A percentile compares a stretch with the other conserved stretches of the same genome.
Conservation (phyloP, 1,140 invertebrate species). For the Euglossa dilemma region DNA sequence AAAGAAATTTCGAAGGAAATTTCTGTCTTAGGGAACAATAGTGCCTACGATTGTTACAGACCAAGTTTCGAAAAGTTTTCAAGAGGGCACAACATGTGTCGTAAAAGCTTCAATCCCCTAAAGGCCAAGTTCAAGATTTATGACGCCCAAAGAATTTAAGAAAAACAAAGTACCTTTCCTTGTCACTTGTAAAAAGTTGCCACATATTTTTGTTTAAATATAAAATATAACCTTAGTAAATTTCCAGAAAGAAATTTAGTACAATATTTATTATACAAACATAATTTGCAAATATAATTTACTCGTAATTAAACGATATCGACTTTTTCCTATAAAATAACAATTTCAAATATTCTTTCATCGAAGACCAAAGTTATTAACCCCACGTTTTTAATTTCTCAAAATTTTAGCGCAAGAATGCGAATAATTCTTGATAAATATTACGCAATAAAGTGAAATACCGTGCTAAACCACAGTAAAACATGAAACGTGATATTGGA, state of each 20-base stretch:
- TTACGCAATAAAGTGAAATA: no score
- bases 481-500: no score
- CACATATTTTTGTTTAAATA: background rate
- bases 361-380: no score
- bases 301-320: no score
- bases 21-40: background rate
- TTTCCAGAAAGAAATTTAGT: background rate
- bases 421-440: no score
- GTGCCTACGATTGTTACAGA: background rate
- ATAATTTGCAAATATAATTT: no score
- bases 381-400: no score
- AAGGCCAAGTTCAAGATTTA: conserved; percentile 10
- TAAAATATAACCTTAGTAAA: background rate
- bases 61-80: background rate
- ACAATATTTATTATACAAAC: no score
- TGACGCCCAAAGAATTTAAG: background rate
- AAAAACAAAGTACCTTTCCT: conserved; percentile 3
- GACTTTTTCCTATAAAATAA: no score
- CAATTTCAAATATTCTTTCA: no score
- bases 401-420: no score
- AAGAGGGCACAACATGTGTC: background rate
- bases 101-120: background rate
- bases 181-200: background rate
- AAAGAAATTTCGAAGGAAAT: background rate
- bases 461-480: no score